phyloP scores from a whole-genome alignment of 2,113 vertebrate genomes.

The Spea multiplicata region DNA sequence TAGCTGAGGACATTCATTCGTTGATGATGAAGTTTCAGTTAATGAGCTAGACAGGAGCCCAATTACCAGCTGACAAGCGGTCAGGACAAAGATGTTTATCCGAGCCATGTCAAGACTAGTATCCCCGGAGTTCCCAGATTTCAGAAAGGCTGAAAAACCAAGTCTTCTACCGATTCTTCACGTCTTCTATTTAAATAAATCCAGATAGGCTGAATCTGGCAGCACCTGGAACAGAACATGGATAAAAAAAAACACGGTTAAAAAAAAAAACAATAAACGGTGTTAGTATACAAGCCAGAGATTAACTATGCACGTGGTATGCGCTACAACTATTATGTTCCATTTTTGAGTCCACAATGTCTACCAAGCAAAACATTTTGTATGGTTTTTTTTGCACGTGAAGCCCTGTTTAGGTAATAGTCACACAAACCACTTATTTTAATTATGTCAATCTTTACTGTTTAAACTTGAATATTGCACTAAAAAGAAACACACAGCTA shows the following conservation, averaged over 20 bases:
- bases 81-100: slow-evolving; percentile 51
- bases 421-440: too few relatives aligned
- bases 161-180: not conserved
- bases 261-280: too few relatives aligned
- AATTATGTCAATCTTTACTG: too few relatives aligned
- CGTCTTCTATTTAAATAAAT: not conserved
- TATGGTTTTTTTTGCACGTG: too few relatives aligned
- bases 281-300: too few relatives aligned
- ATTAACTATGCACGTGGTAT: too few relatives aligned
- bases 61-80: slow-evolving; percentile 66
- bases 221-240: not conserved
- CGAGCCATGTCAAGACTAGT: slow-evolving; percentile 71
- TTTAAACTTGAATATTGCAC: too few relatives aligned
- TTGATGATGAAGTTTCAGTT: slow-evolving; percentile 70
- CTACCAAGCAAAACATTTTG: too few relatives aligned
- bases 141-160: not conserved
- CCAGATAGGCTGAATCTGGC: not conserved
- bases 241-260: not conserved
- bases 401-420: too few relatives aligned
- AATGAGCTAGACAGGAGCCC: slow-evolving; percentile 69
- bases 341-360: too few relatives aligned
- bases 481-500: too few relatives aligned
- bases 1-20: slow-evolving; percentile 87
- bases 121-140: not conserved
- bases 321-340: too few relatives aligned